phyloP scores from a whole-genome alignment of 2,888 invertebrate genomes.

The Ecdyonurus torrentis region DNA sequence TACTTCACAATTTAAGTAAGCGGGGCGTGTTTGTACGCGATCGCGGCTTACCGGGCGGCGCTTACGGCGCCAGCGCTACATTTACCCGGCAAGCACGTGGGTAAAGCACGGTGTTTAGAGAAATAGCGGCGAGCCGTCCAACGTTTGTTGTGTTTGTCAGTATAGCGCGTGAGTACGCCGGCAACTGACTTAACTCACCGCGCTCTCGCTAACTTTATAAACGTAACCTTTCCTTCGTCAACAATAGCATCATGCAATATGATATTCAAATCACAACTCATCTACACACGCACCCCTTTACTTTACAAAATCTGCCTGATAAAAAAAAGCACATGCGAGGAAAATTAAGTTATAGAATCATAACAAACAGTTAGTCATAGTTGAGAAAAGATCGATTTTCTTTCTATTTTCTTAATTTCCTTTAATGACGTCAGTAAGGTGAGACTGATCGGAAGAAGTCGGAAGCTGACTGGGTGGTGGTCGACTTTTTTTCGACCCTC shows the following conservation, averaged over 20 bases:
- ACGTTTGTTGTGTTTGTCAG: neutral
- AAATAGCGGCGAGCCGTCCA: neutral
- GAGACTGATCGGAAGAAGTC: neutral
- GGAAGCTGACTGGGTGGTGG: conserved; percentile 40
- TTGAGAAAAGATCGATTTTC: too few relatives aligned
- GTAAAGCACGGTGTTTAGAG: neutral
- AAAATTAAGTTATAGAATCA: too few relatives aligned
- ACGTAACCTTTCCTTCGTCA: neutral
- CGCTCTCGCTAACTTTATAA: neutral
- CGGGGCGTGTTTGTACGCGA: too few relatives aligned
- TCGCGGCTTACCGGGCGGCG: neutral
- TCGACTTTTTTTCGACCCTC: conserved; percentile 37
- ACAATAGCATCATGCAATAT: neutral
- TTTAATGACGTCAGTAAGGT: neutral
- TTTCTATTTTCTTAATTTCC: neutral
- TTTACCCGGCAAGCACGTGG: neutral
- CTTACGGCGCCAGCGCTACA: neutral
- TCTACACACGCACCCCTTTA: neutral
- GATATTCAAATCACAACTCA: neutral
- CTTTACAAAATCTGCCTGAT: neutral
- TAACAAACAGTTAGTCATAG: too few relatives aligned
- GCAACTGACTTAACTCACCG: neutral
- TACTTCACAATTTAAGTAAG: too few relatives aligned
- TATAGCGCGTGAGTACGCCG: neutral
- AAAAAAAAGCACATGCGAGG: neutral